phyloP scores from a whole-genome alignment of 2,888 invertebrate genomes.

The Anthophora plumipes region DNA sequence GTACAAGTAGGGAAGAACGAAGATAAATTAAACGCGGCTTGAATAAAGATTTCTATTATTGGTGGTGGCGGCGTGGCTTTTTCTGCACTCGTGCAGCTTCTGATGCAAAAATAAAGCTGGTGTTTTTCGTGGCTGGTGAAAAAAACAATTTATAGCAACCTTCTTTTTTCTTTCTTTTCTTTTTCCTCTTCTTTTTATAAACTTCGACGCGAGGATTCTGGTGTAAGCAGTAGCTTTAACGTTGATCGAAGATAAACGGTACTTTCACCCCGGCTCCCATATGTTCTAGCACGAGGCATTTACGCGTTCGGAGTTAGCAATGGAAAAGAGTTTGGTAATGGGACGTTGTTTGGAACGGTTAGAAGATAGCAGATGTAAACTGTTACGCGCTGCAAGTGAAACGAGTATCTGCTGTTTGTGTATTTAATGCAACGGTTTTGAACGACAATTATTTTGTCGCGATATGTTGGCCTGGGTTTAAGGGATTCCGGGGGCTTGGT shows the following conservation, averaged over 20 bases:
- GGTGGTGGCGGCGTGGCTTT: neutral
- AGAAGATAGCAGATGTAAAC: neutral
- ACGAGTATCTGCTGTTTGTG: neutral
- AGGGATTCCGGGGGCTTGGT: neutral
- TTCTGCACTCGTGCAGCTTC: neutral
- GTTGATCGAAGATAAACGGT: slow-evolving; percentile 7
- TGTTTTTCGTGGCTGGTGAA: neutral
- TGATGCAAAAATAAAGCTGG: slow-evolving; percentile 22
- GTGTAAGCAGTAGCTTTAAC: neutral
- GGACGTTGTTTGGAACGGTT: neutral
- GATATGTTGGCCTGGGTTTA: neutral
- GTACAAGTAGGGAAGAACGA: slow-evolving; percentile 1
- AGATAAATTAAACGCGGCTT: slow-evolving; percentile 24
- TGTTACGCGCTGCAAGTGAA: neutral
- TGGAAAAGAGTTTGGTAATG: neutral
- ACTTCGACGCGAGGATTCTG: neutral
- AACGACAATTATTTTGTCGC: neutral
- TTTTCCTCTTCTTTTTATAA: neutral
- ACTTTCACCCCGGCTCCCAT: neutral
- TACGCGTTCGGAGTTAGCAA: neutral
- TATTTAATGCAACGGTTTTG: neutral
- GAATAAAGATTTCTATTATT: slow-evolving; percentile 37
- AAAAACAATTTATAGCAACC: slow-evolving; percentile 5
- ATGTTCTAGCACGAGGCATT: no score
- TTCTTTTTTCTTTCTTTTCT: no score